Evolutionary conservation across 2,113 vertebrate species (phyloP).

Genomic region (Chionodraco myersi): DNA sequence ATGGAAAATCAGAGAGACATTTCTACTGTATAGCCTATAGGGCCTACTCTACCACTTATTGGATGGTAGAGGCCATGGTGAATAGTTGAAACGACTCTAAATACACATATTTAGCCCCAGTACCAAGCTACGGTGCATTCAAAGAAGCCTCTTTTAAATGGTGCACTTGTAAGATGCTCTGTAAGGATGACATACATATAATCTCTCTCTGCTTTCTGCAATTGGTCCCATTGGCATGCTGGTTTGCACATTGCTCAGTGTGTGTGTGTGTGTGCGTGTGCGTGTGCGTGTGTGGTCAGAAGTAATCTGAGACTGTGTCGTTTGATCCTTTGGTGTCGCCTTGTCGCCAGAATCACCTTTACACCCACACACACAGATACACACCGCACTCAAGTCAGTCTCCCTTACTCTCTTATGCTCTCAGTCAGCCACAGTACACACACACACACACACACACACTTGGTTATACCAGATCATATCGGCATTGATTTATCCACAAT

Average conservation of each 20-base stretch:
- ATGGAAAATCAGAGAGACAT: no score
- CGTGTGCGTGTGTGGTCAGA: conserved; percentile 37
- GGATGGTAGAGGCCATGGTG: not conserved
- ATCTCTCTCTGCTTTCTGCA: not conserved
- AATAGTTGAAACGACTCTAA: not conserved
- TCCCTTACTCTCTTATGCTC: not conserved
- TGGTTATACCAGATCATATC: conserved; percentile 38
- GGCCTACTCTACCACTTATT: not conserved
- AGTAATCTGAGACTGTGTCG: conserved; percentile 66
- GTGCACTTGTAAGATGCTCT: not conserved
- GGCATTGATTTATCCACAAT: conserved; percentile 30
- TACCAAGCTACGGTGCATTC: conserved; percentile 3
- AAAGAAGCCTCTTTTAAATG: conserved; percentile 1
- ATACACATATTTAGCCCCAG: not conserved
- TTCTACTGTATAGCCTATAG: no score
- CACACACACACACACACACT: conserved; percentile 4
- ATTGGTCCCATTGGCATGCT: conserved; percentile 29
- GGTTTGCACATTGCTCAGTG: conserved; percentile 33
- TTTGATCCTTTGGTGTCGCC: conserved; percentile 61
- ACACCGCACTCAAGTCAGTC: conserved; percentile 11
- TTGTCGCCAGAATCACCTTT: conserved; percentile 55
- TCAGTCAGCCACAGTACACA: not conserved
- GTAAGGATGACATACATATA: not conserved
- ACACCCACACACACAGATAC: conserved; percentile 19
- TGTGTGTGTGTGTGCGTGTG: conserved; percentile 17